Percentiles rank a stretch among this genome's conserved stretches.
Conservation (phyloP, 92 coral and sea anemone species). For the Phenganax subtilis region DNA sequence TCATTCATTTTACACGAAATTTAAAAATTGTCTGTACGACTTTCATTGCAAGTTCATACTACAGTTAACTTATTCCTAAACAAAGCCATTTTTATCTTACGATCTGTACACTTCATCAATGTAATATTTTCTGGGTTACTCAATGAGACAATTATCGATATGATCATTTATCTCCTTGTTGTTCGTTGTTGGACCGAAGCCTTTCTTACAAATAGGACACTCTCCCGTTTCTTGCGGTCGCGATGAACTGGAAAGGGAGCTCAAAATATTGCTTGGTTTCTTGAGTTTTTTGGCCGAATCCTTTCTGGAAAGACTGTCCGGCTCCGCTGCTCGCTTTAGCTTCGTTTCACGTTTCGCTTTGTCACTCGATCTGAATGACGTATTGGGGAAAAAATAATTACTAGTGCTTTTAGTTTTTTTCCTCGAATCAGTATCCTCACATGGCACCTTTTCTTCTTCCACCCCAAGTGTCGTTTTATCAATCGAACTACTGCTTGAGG, state of each 20-base stretch:
- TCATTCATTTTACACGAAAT: too few relatives aligned
- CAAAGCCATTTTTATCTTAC: not conserved
- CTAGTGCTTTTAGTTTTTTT: not conserved
- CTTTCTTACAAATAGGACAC: slow-evolving; percentile 78
- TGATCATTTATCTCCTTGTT: slow-evolving; percentile 75
- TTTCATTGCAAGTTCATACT: too few relatives aligned
- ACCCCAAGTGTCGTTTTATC: slow-evolving; percentile 9
- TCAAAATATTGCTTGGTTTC: slow-evolving; percentile 29
- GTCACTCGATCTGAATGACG: slow-evolving; percentile 12
- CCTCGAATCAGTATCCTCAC: not conserved
- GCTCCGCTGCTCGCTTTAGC: slow-evolving; percentile 27
- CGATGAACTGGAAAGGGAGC: slow-evolving; percentile 12
- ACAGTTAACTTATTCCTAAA: not conserved
- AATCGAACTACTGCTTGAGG: not conserved
- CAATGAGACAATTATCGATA: slow-evolving; percentile 72
- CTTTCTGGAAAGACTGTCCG: slow-evolving; percentile 51
- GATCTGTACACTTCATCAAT: too few relatives aligned
- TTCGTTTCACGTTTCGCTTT: slow-evolving; percentile 52
- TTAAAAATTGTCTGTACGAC: too few relatives aligned
- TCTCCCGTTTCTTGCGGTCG: slow-evolving; percentile 32
- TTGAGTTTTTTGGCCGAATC: slow-evolving; percentile 14
- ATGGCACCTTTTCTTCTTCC: not conserved
- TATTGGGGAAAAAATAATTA: not conserved
- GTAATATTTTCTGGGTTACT: slow-evolving; percentile 35
- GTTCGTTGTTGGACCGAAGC: slow-evolving; percentile 56